Evolutionary conservation across 2,797 vertebrate species (phyloP), one percentile per base, ranked within the genome.

Genomic region (Girardinus metallicus): DNA sequence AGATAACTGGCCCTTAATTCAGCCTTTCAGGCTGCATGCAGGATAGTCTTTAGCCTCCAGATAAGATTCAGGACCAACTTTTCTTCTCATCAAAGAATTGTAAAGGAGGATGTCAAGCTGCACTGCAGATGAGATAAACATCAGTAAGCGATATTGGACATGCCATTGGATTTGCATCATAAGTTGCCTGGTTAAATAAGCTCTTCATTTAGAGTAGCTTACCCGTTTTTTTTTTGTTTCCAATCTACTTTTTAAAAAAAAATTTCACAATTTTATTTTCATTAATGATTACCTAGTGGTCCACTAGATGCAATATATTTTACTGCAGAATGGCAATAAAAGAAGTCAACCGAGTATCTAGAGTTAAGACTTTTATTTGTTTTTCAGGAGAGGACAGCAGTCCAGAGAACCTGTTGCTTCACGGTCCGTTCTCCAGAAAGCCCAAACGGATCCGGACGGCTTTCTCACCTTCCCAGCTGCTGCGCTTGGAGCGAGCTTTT

Each of bases 391-490:
- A 96, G 13, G 97, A 99, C 51, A 95, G 96, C 85, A 96, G 97
- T 86, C 97, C 98, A 57, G 98, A 99, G 88, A 97, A 96, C 88
- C 93, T 99, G 64, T 95, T 99, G 71, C 96, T 99, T 15, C 98
- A 99, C 80, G 97, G 97, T 18, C 97, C 98, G 21, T 99, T 99
- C 84, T 97, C 98, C 83, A 94, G 98, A 85, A 99, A 99, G 86
- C 98, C 98, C 90, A 99, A 99, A 90, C 92, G 98, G 85, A 99
- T 99, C 95, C 96, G 98, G 78, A 99, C 98, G 1, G 98, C 98
- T 78, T 99, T 99, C 86, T 99, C 98, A 0, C 98, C 98, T 0
- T 99, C 98, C 0, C 98, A 99, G 96, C 97, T 99, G 80, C 96
- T 99, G 87, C 95, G 98, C 8, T 95, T 99, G 81, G 98, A 99